Percentiles rank a stretch among this genome's conserved stretches.
Evolutionary conservation across 2,888 invertebrate species (phyloP).

Genomic region (Drosophila kokeensis): DNA sequence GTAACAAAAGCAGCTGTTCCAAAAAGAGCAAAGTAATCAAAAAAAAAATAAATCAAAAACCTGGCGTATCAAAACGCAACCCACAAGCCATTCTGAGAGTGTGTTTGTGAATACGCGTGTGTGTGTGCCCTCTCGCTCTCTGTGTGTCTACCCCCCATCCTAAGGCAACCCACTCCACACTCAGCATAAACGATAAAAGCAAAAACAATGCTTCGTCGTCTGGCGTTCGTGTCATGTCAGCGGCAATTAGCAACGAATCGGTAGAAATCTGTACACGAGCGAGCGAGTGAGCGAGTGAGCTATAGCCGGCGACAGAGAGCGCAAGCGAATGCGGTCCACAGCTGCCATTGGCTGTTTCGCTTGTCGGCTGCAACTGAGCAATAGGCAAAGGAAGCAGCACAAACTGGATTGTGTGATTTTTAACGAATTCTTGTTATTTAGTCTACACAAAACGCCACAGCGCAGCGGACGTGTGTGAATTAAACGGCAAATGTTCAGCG

Average conservation of each 20-base stretch:
- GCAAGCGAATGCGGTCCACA: conserved; percentile 61
- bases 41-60: conserved; percentile 35
- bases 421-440: conserved; percentile 70
- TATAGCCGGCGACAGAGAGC: conserved; percentile 11
- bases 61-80: conserved; percentile 80
- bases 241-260: conserved; percentile 76
- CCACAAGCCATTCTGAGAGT: conserved; percentile 58
- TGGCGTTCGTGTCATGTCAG: conserved; percentile 66
- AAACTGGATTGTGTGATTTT: conserved; percentile 60
- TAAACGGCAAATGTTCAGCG: conserved; percentile 30
- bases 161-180: background rate
- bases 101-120: conserved; percentile 39
- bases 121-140: conserved; percentile 22
- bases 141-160: background rate
- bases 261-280: conserved; percentile 58
- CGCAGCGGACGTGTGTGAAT: conserved; percentile 73
- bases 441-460: conserved; percentile 79
- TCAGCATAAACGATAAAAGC: conserved; percentile 32
- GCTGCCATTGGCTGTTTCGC: conserved; percentile 57
- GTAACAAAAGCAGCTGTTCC: conserved; percentile 55
- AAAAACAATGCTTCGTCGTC: conserved; percentile 51
- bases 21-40: conserved; percentile 62
- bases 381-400: conserved; percentile 42
- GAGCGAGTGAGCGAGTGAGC: conserved; percentile 42
- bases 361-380: conserved; percentile 22